Base-by-base conservation (phyloP, 1,140 invertebrate genomes). In the Drosophila lacertosa region DNA sequence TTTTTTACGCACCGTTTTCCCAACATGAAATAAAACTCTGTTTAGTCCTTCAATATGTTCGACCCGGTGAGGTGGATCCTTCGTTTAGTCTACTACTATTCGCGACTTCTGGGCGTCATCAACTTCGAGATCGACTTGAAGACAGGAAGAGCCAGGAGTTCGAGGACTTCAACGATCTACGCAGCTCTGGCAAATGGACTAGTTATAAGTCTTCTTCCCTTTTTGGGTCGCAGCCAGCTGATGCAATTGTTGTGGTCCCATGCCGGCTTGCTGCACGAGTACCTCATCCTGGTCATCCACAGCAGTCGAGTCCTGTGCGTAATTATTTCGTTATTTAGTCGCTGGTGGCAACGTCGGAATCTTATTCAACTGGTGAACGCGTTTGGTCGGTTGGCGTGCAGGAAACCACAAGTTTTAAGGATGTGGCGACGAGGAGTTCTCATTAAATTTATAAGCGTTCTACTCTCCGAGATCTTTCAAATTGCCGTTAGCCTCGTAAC, bases 71-170 rank as follows among this genome's bases (percentile, higher is more conserved):
- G 16, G 70, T 37, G 22, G 0, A 45, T 82, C 2, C 15, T 83
- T 2, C 55, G 69, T 15, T 4, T 74, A 0, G 7, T 20, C 11
- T 82, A 82, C 26, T 50, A 29, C 11, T 78, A 83, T 10, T 67
- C 60, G 1, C 53, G 70, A 1, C 0, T 40, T 0, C n/a, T 82
- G 10, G 78, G 79, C 33, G 69, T 83, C 0, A 0, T 71, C 1
- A 77, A 82, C 57, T 83, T 82, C 13, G 60, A 74, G 7, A 67
- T 82, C 9, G 45, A 82, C 5, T 24, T 45, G 11, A 18, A 7
- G 3, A 78, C 69, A 2, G 74, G 57, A 7, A 16, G 5, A 5
- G 65, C 69, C 0, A 20, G 9, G 2, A 26, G 37, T 18, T 74
- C 64, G 1, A 39, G 35, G 1, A 16, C 16, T 15, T 22, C 65